Conservation (phyloP, 35 echinoderm and acorn worm genomes). For the Apostichopus japonicus region DNA sequence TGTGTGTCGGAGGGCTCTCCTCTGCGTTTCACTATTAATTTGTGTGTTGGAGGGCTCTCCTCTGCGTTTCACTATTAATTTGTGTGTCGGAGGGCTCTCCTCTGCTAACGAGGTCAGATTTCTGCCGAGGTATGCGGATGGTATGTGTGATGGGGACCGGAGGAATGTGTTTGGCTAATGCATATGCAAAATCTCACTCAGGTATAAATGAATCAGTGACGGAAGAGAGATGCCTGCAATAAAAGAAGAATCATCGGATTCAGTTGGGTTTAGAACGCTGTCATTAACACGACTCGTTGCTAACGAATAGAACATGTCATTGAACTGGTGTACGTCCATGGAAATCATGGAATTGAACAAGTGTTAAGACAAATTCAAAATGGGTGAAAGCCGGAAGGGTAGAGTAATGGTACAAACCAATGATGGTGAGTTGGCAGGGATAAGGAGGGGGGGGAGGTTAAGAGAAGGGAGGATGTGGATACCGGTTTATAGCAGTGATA, state of each 20-base stretch:
- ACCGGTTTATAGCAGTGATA: no score
- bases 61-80: conserved; percentile 17
- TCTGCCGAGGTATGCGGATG: not conserved
- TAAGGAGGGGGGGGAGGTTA: no score
- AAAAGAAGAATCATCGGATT: not conserved
- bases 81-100: not conserved
- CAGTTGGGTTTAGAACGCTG: not conserved
- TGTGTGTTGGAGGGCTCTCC: not conserved
- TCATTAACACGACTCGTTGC: not conserved
- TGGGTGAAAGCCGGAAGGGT: no score
- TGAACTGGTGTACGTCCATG: no score
- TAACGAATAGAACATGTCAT: no score
- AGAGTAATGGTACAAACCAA: no score
- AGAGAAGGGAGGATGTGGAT: no score
- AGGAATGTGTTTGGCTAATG: not conserved
- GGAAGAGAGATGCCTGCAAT: not conserved
- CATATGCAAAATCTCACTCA: not conserved
- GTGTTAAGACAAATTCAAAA: no score
- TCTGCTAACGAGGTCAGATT: conserved; percentile 8
- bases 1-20: not conserved
- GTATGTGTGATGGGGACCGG: not conserved
- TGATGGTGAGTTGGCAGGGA: no score
- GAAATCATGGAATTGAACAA: no score
- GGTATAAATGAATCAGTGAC: no score
- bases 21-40: conserved; percentile 17